Evolutionary conservation across 2,113 vertebrate genomes (phyloP).

Genomic region (Cromileptes altivelis): DNA sequence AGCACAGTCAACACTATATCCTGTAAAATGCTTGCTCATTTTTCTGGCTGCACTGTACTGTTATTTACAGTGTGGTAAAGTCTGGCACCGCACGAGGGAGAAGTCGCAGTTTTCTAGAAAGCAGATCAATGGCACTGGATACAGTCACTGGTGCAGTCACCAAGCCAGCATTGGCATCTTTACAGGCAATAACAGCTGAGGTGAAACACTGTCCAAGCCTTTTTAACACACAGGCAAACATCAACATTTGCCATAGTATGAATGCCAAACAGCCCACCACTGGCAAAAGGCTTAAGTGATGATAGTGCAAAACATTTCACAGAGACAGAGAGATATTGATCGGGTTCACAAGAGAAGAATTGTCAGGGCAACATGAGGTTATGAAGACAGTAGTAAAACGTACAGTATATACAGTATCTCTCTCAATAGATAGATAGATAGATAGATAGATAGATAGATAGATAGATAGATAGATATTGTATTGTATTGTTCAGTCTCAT

Average conservation of each 20-base stretch:
- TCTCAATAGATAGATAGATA: no score
- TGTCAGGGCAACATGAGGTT: background rate
- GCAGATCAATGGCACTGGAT: conserved; percentile 21
- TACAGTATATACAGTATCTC: no score
- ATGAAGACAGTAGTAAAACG: background rate
- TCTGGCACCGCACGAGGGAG: background rate
- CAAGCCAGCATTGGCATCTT: conserved; percentile 47
- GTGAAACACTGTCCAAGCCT: conserved; percentile 45
- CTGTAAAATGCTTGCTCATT: background rate
- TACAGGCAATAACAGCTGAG: conserved; percentile 56
- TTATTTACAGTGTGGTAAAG: background rate
- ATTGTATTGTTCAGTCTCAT: background rate
- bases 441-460: no score
- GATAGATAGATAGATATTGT: background rate
- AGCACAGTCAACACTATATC: background rate
- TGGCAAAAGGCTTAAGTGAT: conserved; percentile 3
- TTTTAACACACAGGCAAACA: conserved; percentile 45
- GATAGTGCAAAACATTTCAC: conserved; percentile 1
- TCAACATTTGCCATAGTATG: conserved; percentile 24
- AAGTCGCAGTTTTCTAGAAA: conserved; percentile 24
- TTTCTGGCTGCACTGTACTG: background rate
- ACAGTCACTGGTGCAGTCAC: conserved; percentile 11
- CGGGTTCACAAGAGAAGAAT: background rate
- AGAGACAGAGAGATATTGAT: background rate
- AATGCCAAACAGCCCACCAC: conserved; percentile 29